Conservation (phyloP, 2,797 vertebrate species). For the Tenualosa thibaudeaui region DNA sequence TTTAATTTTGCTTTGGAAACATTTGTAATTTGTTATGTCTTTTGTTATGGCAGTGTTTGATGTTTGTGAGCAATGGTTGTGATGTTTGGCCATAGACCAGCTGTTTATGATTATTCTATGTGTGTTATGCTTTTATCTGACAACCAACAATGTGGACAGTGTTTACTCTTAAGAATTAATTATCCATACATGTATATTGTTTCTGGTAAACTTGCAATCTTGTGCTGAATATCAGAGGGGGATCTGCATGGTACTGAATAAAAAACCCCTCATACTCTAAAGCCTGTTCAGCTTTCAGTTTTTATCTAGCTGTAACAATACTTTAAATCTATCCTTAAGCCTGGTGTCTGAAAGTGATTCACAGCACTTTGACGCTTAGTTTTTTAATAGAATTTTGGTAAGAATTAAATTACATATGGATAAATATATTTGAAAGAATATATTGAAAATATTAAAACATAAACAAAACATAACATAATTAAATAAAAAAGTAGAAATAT, state of each 20-base stretch:
- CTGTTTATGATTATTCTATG: neutral
- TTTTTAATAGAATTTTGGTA: constrained; percentile 19
- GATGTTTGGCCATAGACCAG: neutral
- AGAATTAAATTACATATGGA: neutral
- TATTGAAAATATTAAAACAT: too few species aligned
- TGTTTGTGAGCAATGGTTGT: neutral
- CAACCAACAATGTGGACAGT: constrained; percentile 14
- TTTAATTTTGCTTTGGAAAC: constrained; percentile 30
- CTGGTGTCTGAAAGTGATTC: constrained; percentile 19
- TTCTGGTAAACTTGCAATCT: constrained; percentile 18
- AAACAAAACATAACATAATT: too few species aligned
- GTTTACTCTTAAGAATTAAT: constrained; percentile 29
- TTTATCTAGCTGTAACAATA: constrained; percentile 51
- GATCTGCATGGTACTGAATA: constrained; percentile 57
- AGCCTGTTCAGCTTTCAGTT: constrained; percentile 56
- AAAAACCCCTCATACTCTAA: constrained; percentile 43
- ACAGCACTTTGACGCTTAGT: constrained; percentile 33
- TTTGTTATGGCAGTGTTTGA: constrained; percentile 13
- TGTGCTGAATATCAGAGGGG: constrained; percentile 27
- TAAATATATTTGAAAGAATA: too few species aligned
- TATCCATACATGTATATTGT: constrained; percentile 26
- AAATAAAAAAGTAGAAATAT: too few species aligned
- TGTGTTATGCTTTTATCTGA: constrained; percentile 19
- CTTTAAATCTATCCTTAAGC: constrained; percentile 11
- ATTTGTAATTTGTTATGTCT: constrained; percentile 18